Conservation (phyloP, 2,113 vertebrate genomes). For the Ammodramus savannarum region DNA sequence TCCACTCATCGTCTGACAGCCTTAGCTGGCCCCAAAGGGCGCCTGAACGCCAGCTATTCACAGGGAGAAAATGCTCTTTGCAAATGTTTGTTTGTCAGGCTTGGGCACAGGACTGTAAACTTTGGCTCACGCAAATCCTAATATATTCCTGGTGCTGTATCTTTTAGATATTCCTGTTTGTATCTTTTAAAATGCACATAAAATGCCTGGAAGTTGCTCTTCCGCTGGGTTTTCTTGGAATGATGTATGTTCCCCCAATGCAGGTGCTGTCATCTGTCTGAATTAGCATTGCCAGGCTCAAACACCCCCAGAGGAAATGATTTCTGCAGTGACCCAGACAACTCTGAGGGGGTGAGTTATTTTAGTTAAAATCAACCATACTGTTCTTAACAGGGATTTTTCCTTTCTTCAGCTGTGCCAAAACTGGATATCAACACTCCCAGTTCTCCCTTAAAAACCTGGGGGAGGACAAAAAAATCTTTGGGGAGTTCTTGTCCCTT, state of each 20-base stretch:
- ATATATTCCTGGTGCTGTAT: not conserved
- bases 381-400: not conserved
- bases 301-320: not conserved
- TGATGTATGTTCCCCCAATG: not conserved
- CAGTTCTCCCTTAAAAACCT: not conserved
- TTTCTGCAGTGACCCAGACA: not conserved
- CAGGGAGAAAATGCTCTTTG: not conserved
- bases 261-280: not conserved
- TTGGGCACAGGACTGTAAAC: not conserved
- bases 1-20: constrained; percentile 17
- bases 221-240: not conserved
- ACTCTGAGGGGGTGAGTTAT: not conserved
- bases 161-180: not conserved
- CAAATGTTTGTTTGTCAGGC: not conserved
- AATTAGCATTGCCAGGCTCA: not conserved
- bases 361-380: not conserved
- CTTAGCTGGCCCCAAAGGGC: not conserved
- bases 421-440: not conserved
- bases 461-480: no score
- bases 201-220: not conserved
- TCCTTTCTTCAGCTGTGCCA: not conserved
- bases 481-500: not conserved
- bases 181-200: not conserved
- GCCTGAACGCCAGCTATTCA: not conserved
- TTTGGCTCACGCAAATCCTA: not conserved